Percentiles rank a stretch among this genome's conserved stretches.
phyloP scores from a whole-genome alignment of 2,113 vertebrate genomes.

The Myodes glareolus region DNA sequence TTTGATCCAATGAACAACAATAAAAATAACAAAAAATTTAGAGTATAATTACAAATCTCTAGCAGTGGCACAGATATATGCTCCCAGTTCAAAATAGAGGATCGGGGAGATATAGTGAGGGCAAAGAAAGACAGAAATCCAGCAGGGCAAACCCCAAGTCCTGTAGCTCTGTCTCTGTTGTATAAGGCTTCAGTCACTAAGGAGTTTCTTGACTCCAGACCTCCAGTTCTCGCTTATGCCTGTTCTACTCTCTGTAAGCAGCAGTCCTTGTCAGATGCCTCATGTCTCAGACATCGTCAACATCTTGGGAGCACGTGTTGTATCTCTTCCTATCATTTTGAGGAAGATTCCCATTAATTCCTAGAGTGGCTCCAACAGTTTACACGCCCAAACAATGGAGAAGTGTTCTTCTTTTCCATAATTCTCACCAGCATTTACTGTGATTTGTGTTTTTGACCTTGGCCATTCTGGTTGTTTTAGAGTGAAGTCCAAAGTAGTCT shows the following conservation, averaged over 20 bases:
- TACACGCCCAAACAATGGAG: neutral
- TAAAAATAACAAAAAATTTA: neutral
- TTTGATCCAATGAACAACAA: neutral
- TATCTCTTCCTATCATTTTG: neutral
- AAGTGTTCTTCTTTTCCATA: neutral
- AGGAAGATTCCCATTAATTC: neutral
- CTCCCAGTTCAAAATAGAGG: neutral
- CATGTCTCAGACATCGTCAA: too few species aligned
- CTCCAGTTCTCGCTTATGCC: neutral
- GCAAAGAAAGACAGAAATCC: neutral
- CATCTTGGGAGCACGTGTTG: neutral
- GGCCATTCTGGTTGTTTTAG: neutral
- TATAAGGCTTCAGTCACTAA: neutral
- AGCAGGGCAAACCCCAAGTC: neutral
- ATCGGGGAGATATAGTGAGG: neutral
- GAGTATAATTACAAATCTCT: neutral
- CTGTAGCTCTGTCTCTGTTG: neutral
- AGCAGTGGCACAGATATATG: neutral
- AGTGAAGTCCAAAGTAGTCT: neutral
- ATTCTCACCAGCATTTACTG: neutral
- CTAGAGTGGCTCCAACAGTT: neutral
- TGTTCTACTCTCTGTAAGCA: neutral
- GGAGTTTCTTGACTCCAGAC: too few species aligned
- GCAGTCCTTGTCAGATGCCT: neutral
- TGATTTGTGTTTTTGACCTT: neutral